Percentiles rank a stretch among this genome's conserved stretches.
phyloP scores from a whole-genome alignment of 2,797 vertebrate genomes.

The Gadopsis marmoratus region DNA sequence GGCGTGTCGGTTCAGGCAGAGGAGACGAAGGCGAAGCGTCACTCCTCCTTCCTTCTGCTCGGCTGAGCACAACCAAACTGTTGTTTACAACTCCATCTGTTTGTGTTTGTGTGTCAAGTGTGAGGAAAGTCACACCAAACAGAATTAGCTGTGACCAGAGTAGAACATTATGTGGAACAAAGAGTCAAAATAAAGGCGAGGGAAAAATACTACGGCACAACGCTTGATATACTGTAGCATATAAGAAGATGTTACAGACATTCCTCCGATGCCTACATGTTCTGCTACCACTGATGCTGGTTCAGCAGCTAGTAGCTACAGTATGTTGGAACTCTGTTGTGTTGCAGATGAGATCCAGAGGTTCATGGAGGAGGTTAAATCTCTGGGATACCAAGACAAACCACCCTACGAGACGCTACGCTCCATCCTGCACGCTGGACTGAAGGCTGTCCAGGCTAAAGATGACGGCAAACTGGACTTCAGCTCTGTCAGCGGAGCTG shows the following conservation, averaged over 20 bases:
- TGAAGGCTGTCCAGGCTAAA: slow-evolving; percentile 86
- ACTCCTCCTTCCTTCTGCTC: slow-evolving; percentile 49
- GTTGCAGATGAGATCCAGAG: slow-evolving; percentile 89
- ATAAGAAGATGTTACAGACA: not conserved
- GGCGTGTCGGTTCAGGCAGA: slow-evolving; percentile 25
- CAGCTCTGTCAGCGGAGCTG: slow-evolving; percentile 72
- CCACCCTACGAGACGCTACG: slow-evolving; percentile 90
- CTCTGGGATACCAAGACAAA: slow-evolving; percentile 88
- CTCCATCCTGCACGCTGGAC: slow-evolving; percentile 89
- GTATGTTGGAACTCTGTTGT: no score
- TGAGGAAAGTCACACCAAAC: slow-evolving; percentile 41
- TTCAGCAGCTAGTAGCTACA: not conserved
- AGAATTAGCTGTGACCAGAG: slow-evolving; percentile 22
- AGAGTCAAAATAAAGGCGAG: not conserved
- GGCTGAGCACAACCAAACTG: slow-evolving; percentile 41
- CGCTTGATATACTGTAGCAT: not conserved
- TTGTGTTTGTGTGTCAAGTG: slow-evolving; percentile 26
- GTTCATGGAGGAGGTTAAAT: slow-evolving; percentile 92
- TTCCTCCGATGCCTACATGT: not conserved
- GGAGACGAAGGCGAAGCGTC: slow-evolving; percentile 15
- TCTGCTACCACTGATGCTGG: no score
- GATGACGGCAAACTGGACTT: slow-evolving; percentile 91
- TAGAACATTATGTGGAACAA: slow-evolving; percentile 13
- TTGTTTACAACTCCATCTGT: slow-evolving; percentile 56
- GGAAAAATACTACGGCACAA: not conserved